phyloP scores from a whole-genome alignment of 1,140 invertebrate species.

The Zaprionus tsacasi region DNA sequence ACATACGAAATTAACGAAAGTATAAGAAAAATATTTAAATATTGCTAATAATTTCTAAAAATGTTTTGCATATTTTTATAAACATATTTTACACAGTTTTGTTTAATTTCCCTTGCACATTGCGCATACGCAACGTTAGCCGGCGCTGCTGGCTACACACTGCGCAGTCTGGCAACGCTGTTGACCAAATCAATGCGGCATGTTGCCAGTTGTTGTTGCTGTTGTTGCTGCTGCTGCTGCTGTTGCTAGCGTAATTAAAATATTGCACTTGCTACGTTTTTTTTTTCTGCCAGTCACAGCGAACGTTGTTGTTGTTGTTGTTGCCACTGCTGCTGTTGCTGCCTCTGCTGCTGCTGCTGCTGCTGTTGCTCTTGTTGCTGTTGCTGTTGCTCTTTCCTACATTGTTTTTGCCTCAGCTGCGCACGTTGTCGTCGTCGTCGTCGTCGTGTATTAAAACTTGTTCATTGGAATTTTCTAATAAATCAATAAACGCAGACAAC shows the following conservation, averaged over 20 bases:
- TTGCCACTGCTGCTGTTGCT: constrained; percentile 3
- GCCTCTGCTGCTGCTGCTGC: background rate
- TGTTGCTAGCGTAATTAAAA: constrained; percentile 75
- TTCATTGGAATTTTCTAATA: constrained; percentile 83
- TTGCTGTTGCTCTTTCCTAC: constrained; percentile 27
- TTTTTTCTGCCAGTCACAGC: constrained; percentile 37
- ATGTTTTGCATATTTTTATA: background rate
- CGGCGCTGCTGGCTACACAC: background rate
- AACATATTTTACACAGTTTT: background rate
- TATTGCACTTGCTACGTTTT: constrained; percentile 78
- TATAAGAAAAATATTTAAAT: background rate
- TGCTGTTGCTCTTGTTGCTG: background rate
- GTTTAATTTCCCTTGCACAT: constrained; percentile 9
- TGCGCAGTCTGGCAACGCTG: constrained; percentile 37
- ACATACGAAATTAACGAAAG: no score
- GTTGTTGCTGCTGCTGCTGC: constrained; percentile 24
- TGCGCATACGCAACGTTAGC: constrained; percentile 52
- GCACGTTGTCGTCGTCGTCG: constrained; percentile 47
- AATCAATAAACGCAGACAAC: constrained; percentile 83
- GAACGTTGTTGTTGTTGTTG: constrained; percentile 38
- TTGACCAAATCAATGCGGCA: constrained; percentile 47
- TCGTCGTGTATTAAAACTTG: constrained; percentile 81
- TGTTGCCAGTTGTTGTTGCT: constrained; percentile 45
- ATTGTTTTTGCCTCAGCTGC: constrained; percentile 41
- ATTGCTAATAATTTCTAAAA: background rate